phyloP scores from a whole-genome alignment of 2,113 vertebrate species.

The Aegithalos caudatus region DNA sequence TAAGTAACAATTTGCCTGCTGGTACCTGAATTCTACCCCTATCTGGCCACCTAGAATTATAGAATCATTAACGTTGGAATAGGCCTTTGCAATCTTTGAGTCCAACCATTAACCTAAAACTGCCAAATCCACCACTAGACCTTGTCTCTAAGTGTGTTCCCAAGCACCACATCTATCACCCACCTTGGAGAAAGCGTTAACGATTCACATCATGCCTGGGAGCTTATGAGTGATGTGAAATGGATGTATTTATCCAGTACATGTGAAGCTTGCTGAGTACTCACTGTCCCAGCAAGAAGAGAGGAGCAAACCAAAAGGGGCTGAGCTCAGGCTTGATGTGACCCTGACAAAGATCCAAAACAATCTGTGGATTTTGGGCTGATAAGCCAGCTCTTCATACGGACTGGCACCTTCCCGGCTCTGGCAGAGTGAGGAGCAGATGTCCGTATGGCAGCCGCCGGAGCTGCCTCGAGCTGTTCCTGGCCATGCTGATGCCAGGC shows the following conservation, averaged over 20 bases:
- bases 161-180: neutral
- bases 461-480: neutral
- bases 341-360: neutral
- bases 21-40: neutral
- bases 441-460: neutral
- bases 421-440: neutral
- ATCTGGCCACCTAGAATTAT: neutral
- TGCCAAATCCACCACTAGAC: neutral
- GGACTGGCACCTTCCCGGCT: fast-evolving
- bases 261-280: neutral
- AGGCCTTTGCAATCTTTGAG: neutral
- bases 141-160: too few relatives aligned
- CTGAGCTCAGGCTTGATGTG: neutral
- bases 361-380: neutral
- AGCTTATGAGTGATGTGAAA: neutral
- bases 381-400: neutral
- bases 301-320: neutral
- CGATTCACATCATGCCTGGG: neutral
- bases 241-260: neutral
- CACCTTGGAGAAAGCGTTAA: neutral
- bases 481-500: neutral
- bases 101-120: neutral
- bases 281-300: neutral
- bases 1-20: neutral
- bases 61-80: neutral